A percentile compares a stretch with the other conserved stretches of the same genome.
These are phyloP conservation scores for Rutilus rutilus DNA, from an alignment of 2,113 vertebrate species.

Conservation along the genomic window DNA sequence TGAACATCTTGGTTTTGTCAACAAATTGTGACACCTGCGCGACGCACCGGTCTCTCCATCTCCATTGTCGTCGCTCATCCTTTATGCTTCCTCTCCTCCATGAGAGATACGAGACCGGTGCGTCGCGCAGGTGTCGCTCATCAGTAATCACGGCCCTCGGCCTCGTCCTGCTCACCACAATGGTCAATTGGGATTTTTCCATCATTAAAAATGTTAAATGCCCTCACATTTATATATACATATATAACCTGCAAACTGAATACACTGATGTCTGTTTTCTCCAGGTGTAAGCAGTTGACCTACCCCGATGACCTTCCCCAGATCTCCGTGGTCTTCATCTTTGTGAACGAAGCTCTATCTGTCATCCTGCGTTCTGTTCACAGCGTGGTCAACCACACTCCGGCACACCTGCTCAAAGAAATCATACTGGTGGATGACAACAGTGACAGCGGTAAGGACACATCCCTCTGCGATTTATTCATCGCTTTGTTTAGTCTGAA, in stretches of 20 bases:
- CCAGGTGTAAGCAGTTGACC: slow-evolving; percentile 88
- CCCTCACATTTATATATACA: no score
- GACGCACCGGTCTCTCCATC: no score
- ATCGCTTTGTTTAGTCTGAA: slow-evolving; percentile 12
- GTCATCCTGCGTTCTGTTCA: slow-evolving; percentile 97
- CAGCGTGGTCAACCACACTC: slow-evolving; percentile 97
- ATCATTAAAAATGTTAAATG: not conserved
- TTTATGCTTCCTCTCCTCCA: no score
- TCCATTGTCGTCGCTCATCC: no score
- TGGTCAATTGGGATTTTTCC: not conserved
- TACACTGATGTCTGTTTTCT: not conserved
- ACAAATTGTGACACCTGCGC: no score
- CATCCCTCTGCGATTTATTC: not conserved
- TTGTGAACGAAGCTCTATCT: slow-evolving; percentile 94
- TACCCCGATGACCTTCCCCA: slow-evolving; percentile 88
- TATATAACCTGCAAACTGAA: not conserved
- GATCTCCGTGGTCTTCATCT: slow-evolving; percentile 97
- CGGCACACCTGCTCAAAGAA: slow-evolving; percentile 92
- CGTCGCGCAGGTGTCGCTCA: no score
- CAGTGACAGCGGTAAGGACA: slow-evolving; percentile 89
- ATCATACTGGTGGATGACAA: slow-evolving; percentile 97
- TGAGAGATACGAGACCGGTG: no score
- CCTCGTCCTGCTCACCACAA: no score
- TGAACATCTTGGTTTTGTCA: no score
- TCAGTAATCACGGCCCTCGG: no score